phyloP scores from a whole-genome alignment of 2,888 invertebrate genomes.

The Rhorus exstirpatorius region DNA sequence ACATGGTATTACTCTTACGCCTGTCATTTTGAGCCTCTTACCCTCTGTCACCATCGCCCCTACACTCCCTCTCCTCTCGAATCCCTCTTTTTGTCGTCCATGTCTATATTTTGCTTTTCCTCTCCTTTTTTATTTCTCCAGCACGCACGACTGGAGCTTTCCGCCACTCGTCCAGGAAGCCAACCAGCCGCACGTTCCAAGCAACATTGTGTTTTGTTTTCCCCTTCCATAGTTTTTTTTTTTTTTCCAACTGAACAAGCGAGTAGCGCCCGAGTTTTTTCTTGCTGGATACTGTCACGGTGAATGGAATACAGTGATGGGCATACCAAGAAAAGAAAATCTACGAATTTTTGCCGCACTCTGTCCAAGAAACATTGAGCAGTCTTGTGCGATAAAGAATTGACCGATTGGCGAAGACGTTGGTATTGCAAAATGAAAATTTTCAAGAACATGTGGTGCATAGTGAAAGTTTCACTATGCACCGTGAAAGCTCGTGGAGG shows the following conservation, averaged over 20 bases:
- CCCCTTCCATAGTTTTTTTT: constrained; percentile 12
- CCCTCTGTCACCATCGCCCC: constrained; percentile 52
- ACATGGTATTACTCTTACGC: constrained; percentile 64
- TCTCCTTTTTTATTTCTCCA: constrained; percentile 38
- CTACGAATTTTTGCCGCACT: background rate
- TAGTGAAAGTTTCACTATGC: no score
- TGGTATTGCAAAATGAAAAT: constrained; percentile 12
- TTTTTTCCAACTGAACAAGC: constrained; percentile 49
- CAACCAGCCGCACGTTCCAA: constrained; percentile 44
- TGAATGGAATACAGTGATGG: constrained; percentile 20
- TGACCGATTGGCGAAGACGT: constrained; percentile 43
- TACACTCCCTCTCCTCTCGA: constrained; percentile 47
- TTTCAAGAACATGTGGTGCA: background rate
- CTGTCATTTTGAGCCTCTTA: constrained; percentile 59
- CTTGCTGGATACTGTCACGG: constrained; percentile 10
- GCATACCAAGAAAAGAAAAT: constrained; percentile 7
- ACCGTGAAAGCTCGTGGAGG: no score
- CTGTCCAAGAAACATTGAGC: background rate
- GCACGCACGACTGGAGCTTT: constrained; percentile 65
- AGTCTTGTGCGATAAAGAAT: constrained; percentile 17
- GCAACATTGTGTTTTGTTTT: constrained; percentile 39
- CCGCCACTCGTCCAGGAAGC: constrained; percentile 58
- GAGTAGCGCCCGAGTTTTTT: constrained; percentile 44
- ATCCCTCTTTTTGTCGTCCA: constrained; percentile 31
- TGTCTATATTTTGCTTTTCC: constrained; percentile 46